These are phyloP conservation scores for Apocheima hispidaria DNA, from an alignment of 2,888 invertebrate genomes.

Conservation along the genomic window DNA sequence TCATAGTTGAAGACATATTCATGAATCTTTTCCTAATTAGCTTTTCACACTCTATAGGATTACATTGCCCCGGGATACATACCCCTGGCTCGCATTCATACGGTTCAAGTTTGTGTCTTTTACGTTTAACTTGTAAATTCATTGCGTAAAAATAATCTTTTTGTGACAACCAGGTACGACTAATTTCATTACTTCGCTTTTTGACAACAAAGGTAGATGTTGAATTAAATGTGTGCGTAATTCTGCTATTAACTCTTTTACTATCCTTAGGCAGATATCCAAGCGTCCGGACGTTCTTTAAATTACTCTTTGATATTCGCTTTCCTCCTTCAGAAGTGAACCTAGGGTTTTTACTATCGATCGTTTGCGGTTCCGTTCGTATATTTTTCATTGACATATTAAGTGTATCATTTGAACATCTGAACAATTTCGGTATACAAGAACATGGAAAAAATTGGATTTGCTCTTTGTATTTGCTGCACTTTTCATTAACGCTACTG, in stretches of 20 bases:
- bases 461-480: neutral
- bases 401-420: neutral
- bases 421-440: neutral
- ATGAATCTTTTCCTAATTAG: slow-evolving; percentile 5
- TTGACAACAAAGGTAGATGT: neutral
- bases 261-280: neutral
- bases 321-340: neutral
- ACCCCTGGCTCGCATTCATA: slow-evolving; percentile 57
- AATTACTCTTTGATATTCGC: neutral
- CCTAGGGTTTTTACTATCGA: neutral
- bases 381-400: neutral
- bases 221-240: neutral
- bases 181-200: neutral
- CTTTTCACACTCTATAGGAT: slow-evolving; percentile 45
- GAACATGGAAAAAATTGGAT: neutral
- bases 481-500: neutral
- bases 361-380: neutral
- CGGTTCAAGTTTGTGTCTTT: slow-evolving; percentile 40
- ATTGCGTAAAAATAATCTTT: neutral
- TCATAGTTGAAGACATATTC: neutral
- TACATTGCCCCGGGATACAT: slow-evolving; percentile 54
- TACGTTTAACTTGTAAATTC: slow-evolving; percentile 12
- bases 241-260: neutral
- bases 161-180: neutral
- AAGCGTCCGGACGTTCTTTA: neutral